Conservation (phyloP, 1,140 invertebrate genomes). For the Pachypeltis micranthus region DNA sequence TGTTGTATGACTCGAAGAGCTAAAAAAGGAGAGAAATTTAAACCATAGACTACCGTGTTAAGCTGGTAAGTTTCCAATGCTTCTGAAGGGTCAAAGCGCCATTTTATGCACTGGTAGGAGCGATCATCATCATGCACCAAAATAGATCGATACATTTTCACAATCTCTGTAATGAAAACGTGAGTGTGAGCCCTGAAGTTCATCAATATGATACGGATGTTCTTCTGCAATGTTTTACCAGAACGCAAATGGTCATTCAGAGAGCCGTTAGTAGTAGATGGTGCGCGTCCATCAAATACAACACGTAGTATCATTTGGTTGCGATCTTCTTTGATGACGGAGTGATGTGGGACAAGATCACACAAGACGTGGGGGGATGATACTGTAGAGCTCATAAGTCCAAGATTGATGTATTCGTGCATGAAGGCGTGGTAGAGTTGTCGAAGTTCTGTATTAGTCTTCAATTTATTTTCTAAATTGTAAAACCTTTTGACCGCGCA, state of each 20-base stretch:
- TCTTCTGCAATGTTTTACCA: not conserved
- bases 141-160: not conserved
- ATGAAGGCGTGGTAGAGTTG: not conserved
- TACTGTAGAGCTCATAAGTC: not conserved
- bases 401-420: too few relatives aligned
- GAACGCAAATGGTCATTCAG: not conserved
- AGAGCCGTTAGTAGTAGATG: not conserved
- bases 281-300: not conserved
- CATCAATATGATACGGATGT: not conserved
- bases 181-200: not conserved
- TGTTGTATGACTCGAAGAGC: not conserved
- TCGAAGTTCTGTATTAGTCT: not conserved
- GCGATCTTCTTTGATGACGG: not conserved
- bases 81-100: not conserved
- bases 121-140: not conserved
- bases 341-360: not conserved
- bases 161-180: not conserved
- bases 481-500: not conserved
- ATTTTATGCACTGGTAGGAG: not conserved
- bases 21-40: not conserved
- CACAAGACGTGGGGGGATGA: not conserved
- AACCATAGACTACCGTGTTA: not conserved
- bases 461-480: not conserved
- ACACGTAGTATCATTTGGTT: not conserved
- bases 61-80: not conserved